phyloP scores from a whole-genome alignment of 2,113 vertebrate species.

The Chrysochloris asiatica region DNA sequence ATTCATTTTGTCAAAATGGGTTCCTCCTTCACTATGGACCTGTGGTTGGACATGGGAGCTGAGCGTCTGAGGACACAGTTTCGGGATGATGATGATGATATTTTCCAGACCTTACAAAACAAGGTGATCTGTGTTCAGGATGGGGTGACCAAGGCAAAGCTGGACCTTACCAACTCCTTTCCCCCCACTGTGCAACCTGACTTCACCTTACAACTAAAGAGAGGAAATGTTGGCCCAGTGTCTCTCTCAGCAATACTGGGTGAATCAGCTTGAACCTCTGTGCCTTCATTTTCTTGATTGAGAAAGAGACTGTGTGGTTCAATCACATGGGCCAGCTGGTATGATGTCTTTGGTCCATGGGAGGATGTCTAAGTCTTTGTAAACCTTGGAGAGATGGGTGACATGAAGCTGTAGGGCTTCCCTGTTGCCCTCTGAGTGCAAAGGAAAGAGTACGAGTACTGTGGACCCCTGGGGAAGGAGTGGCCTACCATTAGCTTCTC shows the following conservation, averaged over 20 bases:
- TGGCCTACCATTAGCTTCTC: neutral
- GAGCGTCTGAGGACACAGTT: neutral
- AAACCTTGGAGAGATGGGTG: neutral
- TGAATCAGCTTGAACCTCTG: neutral
- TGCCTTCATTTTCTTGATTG: neutral
- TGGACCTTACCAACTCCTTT: neutral
- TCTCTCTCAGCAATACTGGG: neutral
- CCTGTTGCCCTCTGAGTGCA: neutral
- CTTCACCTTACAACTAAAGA: neutral
- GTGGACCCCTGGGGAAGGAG: neutral
- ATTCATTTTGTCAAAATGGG: neutral
- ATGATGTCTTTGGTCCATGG: too few species aligned
- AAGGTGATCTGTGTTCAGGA: neutral
- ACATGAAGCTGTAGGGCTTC: rapidly evolving
- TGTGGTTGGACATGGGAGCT: neutral
- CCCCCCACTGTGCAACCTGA: rapidly evolving
- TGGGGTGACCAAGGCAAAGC: neutral
- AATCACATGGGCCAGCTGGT: rapidly evolving
- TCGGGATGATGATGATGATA: neutral
- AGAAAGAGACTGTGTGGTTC: neutral
- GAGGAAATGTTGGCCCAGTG: neutral
- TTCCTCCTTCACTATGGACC: neutral
- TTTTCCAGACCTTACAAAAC: neutral
- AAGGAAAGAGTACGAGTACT: neutral
- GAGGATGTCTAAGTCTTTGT: neutral